phyloP scores from a whole-genome alignment of 2,888 invertebrate species.

The Ceramica pisi region DNA sequence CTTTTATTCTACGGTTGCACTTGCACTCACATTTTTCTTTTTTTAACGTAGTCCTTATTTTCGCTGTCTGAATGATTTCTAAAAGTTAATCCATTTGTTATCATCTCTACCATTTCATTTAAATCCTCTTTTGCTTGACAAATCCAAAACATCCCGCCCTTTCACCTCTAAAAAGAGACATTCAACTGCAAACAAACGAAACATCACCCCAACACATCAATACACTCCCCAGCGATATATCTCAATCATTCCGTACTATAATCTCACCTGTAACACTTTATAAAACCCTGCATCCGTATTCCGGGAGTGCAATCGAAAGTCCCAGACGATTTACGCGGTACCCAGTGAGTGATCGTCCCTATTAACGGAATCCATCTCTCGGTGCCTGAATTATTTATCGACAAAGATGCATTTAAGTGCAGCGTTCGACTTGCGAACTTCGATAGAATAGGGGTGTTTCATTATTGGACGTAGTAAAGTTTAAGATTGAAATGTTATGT shows the following conservation, averaged over 20 bases:
- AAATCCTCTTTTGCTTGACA: neutral
- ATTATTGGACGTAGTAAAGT: conserved; percentile 17
- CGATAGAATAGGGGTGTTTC: conserved; percentile 54
- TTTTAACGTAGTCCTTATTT: too few species aligned
- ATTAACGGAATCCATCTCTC: conserved; percentile 82
- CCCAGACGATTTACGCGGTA: conserved; percentile 86
- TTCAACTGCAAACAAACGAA: conserved; percentile 15
- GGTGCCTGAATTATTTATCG: conserved; percentile 83
- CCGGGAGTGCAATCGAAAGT: conserved; percentile 80
- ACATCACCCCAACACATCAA: conserved; percentile 20
- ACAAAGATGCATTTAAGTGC: conserved; percentile 80
- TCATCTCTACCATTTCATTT: too few species aligned
- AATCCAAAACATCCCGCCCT: neutral
- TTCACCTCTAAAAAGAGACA: neutral
- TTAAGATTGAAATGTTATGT: conserved; percentile 6
- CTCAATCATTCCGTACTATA: conserved; percentile 63
- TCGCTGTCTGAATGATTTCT: too few species aligned
- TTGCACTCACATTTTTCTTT: too few species aligned
- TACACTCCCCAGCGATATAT: conserved; percentile 54
- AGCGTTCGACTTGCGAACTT: conserved; percentile 56
- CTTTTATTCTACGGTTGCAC: too few species aligned
- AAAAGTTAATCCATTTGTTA: too few species aligned
- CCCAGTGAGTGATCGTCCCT: conserved; percentile 81
- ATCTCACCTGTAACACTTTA: conserved; percentile 64
- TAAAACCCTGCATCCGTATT: conserved; percentile 68